Conservation (phyloP, 2,113 vertebrate species). For the Cebus imitator region DNA sequence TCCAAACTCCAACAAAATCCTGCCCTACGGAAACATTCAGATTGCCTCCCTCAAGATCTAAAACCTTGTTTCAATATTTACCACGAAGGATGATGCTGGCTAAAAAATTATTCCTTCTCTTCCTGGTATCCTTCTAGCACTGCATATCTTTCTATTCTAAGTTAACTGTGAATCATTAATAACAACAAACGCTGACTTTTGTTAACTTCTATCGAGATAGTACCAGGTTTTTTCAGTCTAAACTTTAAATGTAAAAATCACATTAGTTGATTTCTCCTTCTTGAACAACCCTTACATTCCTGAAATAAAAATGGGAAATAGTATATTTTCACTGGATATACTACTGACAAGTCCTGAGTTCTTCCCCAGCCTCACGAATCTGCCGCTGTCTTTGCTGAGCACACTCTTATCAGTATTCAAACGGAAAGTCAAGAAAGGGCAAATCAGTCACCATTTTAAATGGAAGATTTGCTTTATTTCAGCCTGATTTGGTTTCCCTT, state of each 20-base stretch:
- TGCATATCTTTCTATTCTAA: accelerated
- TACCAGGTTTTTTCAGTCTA: neutral
- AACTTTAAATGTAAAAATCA: neutral
- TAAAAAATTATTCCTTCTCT: neutral
- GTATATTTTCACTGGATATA: neutral
- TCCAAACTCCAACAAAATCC: neutral
- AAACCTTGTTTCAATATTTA: accelerated
- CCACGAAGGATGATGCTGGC: neutral
- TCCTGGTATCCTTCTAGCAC: no score
- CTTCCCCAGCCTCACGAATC: neutral
- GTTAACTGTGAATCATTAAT: neutral
- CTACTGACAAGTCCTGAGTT: neutral
- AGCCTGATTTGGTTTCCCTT: neutral
- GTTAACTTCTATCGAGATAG: neutral
- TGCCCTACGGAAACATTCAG: accelerated
- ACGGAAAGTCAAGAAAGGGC: neutral
- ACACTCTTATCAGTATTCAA: neutral
- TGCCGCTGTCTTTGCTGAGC: accelerated
- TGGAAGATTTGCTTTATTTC: neutral
- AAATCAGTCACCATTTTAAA: neutral
- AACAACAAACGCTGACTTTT: neutral
- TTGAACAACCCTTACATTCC: neutral
- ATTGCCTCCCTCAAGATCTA: neutral
- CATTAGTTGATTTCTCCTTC: neutral
- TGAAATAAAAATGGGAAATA: neutral